These are phyloP conservation scores for Embidobia sp. DNA, from an alignment of 2,888 invertebrate genomes.

Conservation along the genomic window DNA sequence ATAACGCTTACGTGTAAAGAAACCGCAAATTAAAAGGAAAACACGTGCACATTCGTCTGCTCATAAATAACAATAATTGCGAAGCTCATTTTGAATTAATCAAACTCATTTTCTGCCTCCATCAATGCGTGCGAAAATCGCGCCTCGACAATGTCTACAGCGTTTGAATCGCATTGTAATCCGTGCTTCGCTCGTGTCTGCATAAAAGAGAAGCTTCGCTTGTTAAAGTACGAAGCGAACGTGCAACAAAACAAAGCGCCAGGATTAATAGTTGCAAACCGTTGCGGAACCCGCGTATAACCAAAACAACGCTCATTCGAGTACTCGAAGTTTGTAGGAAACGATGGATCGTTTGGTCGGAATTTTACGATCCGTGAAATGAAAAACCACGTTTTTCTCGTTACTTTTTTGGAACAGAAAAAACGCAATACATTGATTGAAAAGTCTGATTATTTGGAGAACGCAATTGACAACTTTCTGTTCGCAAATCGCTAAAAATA, in stretches of 20 bases:
- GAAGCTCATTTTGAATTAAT: background rate
- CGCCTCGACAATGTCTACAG: constrained; percentile 1
- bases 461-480: too few relatives aligned
- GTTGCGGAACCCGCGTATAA: constrained; percentile 38
- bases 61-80: background rate
- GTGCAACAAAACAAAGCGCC: constrained; percentile 36
- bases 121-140: constrained; percentile 1
- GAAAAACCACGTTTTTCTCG: constrained; percentile 20
- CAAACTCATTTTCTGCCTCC: constrained; percentile 2
- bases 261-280: constrained; percentile 44
- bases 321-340: constrained; percentile 16
- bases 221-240: constrained; percentile 25
- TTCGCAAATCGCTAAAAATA: too few relatives aligned
- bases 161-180: constrained; percentile 11
- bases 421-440: constrained; percentile 7
- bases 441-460: constrained; percentile 11
- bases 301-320: constrained; percentile 26
- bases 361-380: constrained; percentile 26
- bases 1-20: too few relatives aligned
- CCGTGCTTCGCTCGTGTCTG: constrained; percentile 28
- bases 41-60: too few relatives aligned
- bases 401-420: constrained; percentile 7
- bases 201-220: constrained; percentile 29
- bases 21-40: too few relatives aligned
- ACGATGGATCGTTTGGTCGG: constrained; percentile 19